Base-by-base conservation (phyloP, 2,888 invertebrate genomes). In the Aspidiotus destructor region DNA sequence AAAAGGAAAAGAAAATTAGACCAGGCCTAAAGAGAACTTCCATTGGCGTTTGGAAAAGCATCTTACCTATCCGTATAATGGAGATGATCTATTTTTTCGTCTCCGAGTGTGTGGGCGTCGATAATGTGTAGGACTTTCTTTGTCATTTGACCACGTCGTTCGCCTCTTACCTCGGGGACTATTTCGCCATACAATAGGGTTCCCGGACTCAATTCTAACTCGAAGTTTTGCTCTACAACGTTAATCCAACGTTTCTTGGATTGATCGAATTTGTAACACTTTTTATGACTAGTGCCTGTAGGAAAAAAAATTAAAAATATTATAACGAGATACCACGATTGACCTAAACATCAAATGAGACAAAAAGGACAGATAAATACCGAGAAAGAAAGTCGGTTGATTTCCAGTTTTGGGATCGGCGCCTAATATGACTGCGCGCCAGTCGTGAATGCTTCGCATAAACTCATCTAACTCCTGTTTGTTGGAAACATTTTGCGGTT, bases 91-190 rank as follows among this genome's bases (percentile, higher is more conserved):
- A 92, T 81, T 74, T 88, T 84, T 41, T 82, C 81, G 2, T 86
- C 87, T 54, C 88, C 91, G 41, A 92, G 79, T 72, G 84, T 79
- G 72, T 83, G 76, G 0, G 86, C 90, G 77, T 96, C 95, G 63
- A 95, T 84, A 13, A 94, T 80, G 74, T 85, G 95, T 42, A 96
- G 76, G 0, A 84, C 81, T 67, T 78, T 81, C 44, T 80, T 80
- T 74, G 82, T 82, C 60, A 80, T 78, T 75, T 86, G 84, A 16
- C 80, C 81, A 72, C 76, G 81, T 8, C 81, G 81, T 77, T 86
- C 82, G 10, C 85, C 86, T 70, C 78, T 78, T 61, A 82, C 79
- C 77, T 90, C 90, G 68, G 79, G 80, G 0, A 88, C 85, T 55
- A 86, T 77, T 78, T 91, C 89, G 0, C 85, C 90, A 74, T 84